phyloP scores from a whole-genome alignment of 2,888 invertebrate genomes.

The Drosophila greeni region DNA sequence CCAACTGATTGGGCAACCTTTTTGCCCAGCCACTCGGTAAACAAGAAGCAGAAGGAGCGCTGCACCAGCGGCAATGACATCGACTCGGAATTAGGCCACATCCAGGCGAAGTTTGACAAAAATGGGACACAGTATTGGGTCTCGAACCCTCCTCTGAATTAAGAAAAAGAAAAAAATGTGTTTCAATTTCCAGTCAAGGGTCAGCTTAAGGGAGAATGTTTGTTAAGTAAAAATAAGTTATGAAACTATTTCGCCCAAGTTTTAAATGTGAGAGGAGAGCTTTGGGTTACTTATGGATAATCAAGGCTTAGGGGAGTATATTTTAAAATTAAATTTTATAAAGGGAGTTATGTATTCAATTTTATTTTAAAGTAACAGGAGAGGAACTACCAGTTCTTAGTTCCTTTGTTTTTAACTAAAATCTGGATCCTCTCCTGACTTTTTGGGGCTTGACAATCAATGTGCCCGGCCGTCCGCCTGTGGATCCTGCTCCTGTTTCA shows the following conservation, averaged over 20 bases:
- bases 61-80: constrained; percentile 30
- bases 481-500: constrained; percentile 31
- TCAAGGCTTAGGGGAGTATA: background rate
- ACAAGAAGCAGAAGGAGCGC: constrained; percentile 20
- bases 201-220: background rate
- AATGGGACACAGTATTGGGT: background rate
- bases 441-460: constrained; percentile 45
- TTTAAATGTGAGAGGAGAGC: too few relatives aligned
- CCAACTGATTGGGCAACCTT: constrained; percentile 38
- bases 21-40: constrained; percentile 31
- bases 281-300: background rate
- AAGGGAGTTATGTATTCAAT: too few relatives aligned
- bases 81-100: constrained; percentile 56
- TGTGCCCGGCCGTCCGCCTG: constrained; percentile 39
- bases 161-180: background rate
- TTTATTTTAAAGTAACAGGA: background rate
- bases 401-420: background rate
- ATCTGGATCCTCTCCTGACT: background rate
- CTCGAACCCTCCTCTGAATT: background rate
- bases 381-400: background rate
- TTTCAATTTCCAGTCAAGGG: background rate
- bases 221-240: background rate
- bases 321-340: background rate
- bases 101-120: constrained; percentile 33
- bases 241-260: background rate